These are phyloP conservation scores for Tuberolachnus salignus DNA, from an alignment of 2,888 invertebrate genomes.

Conservation along the genomic window DNA sequence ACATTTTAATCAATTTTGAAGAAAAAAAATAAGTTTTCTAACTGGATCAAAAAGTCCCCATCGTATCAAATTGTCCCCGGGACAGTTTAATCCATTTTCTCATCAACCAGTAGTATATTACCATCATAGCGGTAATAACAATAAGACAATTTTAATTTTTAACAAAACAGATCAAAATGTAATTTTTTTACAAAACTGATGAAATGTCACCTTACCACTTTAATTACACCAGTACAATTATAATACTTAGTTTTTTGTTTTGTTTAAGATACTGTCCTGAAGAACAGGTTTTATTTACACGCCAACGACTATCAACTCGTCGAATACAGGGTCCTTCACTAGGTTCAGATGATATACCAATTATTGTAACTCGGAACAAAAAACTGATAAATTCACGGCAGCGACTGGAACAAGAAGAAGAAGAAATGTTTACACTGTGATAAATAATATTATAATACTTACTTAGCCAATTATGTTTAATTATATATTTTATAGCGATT, in stretches of 20 bases:
- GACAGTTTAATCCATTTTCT: too few species aligned
- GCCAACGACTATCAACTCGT: slow-evolving; percentile 63
- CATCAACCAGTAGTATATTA: too few species aligned
- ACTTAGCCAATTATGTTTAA: slow-evolving; percentile 25
- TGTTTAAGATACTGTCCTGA: slow-evolving; percentile 47
- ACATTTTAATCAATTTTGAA: too few species aligned
- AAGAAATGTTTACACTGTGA: slow-evolving; percentile 92
- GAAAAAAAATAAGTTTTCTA: too few species aligned
- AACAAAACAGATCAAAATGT: too few species aligned
- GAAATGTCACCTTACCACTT: too few species aligned
- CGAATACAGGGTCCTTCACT: slow-evolving; percentile 58
- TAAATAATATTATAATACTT: slow-evolving; percentile 62
- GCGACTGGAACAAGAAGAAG: slow-evolving; percentile 82
- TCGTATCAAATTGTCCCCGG: too few species aligned
- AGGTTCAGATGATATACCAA: slow-evolving; percentile 62
- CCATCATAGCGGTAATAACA: too few species aligned
- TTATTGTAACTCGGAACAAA: slow-evolving; percentile 80
- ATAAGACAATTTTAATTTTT: too few species aligned
- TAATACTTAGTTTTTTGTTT: slow-evolving; percentile 27
- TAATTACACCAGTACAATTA: too few species aligned
- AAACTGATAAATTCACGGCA: slow-evolving; percentile 80
- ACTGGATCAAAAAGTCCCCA: too few species aligned
- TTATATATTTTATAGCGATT: slow-evolving; percentile 7
- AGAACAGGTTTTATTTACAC: slow-evolving; percentile 57
- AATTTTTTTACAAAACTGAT: too few species aligned